Conservation (phyloP, 1,140 invertebrate genomes). For the Ips nitidus region DNA sequence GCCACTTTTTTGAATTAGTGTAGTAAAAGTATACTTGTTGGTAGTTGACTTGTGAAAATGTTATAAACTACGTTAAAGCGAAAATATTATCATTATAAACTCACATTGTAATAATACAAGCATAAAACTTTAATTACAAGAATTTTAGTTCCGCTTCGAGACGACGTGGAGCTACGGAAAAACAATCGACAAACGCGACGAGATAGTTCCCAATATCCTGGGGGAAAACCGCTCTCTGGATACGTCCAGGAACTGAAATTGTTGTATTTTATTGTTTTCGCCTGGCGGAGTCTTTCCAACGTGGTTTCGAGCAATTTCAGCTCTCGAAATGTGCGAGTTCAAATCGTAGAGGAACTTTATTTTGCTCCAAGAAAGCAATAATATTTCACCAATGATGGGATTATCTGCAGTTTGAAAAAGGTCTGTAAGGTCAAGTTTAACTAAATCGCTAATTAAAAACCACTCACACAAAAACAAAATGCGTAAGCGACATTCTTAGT, state of each 20-base stretch:
- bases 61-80: no score
- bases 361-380: background rate
- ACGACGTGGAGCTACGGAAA: no score
- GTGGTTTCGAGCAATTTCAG: no score
- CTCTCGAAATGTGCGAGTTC: background rate
- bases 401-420: background rate
- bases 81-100: no score
- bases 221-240: background rate
- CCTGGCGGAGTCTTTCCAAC: background rate
- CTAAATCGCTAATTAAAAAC: background rate
- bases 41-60: no score
- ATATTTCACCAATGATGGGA: background rate
- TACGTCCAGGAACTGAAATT: background rate
- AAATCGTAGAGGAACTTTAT: background rate
- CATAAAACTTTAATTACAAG: no score
- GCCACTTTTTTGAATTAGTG: no score
- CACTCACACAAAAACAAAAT: background rate
- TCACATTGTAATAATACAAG: no score
- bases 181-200: no score
- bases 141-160: no score
- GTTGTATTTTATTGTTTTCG: constrained; percentile 4
- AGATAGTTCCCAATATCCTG: background rate
- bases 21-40: no score
- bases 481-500: background rate
- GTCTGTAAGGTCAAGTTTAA: constrained; percentile 2